Percentiles rank a stretch among this genome's conserved stretches.
Conservation (phyloP, 2,113 vertebrate genomes). For the Oncorhynchus mykiss region DNA sequence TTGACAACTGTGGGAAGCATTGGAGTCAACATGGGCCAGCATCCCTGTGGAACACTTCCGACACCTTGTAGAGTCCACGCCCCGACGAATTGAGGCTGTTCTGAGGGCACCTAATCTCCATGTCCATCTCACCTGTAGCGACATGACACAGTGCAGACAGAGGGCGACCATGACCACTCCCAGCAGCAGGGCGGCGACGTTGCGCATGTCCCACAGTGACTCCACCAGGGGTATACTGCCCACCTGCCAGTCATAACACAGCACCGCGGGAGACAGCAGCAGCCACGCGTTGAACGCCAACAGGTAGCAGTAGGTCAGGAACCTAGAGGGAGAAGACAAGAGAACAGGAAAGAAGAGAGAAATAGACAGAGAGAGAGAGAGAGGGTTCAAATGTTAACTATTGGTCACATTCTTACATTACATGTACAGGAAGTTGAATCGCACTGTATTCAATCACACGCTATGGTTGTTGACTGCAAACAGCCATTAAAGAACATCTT, state of each 20-base stretch:
- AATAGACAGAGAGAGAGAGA: background rate
- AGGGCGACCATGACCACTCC: constrained; percentile 74
- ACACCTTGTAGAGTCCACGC: no score
- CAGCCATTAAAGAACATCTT: no score
- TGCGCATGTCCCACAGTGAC: constrained; percentile 83
- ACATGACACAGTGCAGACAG: constrained; percentile 78
- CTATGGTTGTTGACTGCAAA: no score
- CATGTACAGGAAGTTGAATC: background rate
- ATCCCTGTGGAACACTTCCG: no score
- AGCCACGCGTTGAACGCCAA: constrained; percentile 92
- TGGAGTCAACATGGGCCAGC: no score
- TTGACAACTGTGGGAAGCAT: no score
- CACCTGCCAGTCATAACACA: constrained; percentile 99
- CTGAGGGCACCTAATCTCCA: no score
- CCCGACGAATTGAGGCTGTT: no score
- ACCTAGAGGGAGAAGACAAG: constrained; percentile 64
- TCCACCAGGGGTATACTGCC: constrained; percentile 94
- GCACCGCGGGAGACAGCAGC: constrained; percentile 85
- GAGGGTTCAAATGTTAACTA: background rate
- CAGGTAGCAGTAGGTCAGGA: constrained; percentile 93
- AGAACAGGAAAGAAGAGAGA: background rate
- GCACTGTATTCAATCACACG: background rate
- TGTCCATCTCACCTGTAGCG: constrained; percentile 77
- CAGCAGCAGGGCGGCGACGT: constrained; percentile 81
- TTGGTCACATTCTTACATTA: background rate